phyloP scores from a whole-genome alignment of 1,140 invertebrate genomes.

The Temnothorax curvispinosus region DNA sequence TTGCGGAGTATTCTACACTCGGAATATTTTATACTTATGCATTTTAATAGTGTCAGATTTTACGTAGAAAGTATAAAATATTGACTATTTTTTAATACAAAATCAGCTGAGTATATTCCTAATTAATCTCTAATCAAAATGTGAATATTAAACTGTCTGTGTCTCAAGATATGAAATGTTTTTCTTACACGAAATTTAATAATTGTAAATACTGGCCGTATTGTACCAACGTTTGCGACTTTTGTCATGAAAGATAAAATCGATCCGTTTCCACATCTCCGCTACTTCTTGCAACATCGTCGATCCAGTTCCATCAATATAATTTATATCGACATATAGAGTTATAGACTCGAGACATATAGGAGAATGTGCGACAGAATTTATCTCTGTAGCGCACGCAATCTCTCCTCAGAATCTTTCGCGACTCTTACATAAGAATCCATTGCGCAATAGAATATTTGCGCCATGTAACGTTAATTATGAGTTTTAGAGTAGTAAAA shows the following conservation, averaged over 20 bases:
- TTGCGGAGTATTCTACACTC: not conserved
- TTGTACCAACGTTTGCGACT: not conserved
- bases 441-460: slow-evolving; percentile 18
- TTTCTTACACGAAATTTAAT: not conserved
- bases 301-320: slow-evolving; percentile 1
- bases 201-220: not conserved
- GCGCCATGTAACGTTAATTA: slow-evolving; percentile 12
- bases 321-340: not conserved
- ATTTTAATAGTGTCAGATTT: not conserved
- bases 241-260: slow-evolving; percentile 14
- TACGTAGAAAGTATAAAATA: not conserved
- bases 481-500: not conserved
- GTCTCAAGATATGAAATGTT: not conserved
- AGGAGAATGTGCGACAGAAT: not conserved
- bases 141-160: not conserved
- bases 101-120: not conserved
- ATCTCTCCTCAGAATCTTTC: not conserved
- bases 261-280: not conserved
- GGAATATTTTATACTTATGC: no score
- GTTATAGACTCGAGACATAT: not conserved
- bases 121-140: not conserved
- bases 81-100: not conserved
- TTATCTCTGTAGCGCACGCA: slow-evolving; percentile 9
- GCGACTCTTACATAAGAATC: slow-evolving; percentile 17
- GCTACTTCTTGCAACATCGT: slow-evolving; percentile 16